Percentiles rank a stretch among this genome's conserved stretches.
Evolutionary conservation across 1,140 invertebrate genomes (phyloP).

Genomic region (Drosophila tristis): DNA sequence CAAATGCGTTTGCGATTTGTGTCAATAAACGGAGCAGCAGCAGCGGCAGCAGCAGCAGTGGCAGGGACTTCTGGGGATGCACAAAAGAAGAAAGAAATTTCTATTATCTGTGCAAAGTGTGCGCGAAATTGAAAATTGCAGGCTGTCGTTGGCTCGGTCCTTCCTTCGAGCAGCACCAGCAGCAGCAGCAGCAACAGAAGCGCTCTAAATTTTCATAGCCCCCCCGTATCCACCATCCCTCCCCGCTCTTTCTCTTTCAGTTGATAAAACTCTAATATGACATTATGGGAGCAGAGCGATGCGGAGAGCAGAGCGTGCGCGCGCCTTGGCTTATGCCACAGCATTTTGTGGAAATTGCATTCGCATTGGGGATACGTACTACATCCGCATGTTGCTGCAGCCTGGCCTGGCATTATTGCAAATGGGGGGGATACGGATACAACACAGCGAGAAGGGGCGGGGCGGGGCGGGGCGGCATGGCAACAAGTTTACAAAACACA

Average conservation of each 20-base stretch:
- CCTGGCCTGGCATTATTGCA: conserved; percentile 54
- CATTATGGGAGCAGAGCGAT: conserved; percentile 54
- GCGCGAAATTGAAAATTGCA: conserved; percentile 81
- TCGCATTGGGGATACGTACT: conserved; percentile 36
- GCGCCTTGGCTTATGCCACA: conserved; percentile 70
- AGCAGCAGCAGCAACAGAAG: conserved; percentile 2
- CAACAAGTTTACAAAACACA: conserved; percentile 79
- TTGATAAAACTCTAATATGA: conserved; percentile 80
- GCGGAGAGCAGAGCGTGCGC: conserved; percentile 5
- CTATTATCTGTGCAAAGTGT: conserved; percentile 81
- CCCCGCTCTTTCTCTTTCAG: conserved; percentile 26
- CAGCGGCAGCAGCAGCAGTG: conserved; percentile 28
- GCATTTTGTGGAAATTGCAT: conserved; percentile 77
- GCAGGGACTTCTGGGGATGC: conserved; percentile 18
- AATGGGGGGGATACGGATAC: conserved; percentile 18
- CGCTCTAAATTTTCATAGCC: conserved; percentile 77
- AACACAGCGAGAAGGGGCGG: neutral
- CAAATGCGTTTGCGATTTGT: conserved; percentile 81
- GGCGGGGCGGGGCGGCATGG: conserved; percentile 40
- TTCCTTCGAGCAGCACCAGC: neutral
- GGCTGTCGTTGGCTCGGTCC: conserved; percentile 21
- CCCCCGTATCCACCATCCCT: neutral
- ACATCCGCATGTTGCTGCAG: conserved; percentile 48
- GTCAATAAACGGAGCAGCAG: conserved; percentile 71
- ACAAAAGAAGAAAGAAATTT: conserved; percentile 68